These are phyloP conservation scores for Colletes collaris DNA, from an alignment of 2,888 invertebrate species.

Conservation along the genomic window DNA sequence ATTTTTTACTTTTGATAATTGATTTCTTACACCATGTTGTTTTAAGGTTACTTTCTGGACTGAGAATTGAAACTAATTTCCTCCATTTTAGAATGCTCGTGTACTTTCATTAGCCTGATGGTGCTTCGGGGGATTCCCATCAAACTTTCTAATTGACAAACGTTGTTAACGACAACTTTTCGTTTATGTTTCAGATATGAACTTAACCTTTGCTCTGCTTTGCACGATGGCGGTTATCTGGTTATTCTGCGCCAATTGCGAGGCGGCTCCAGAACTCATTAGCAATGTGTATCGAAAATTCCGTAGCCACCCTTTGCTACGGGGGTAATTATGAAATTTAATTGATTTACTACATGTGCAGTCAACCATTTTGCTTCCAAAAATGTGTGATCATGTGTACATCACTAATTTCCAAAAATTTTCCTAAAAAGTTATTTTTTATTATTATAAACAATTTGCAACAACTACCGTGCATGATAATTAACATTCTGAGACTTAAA, in stretches of 20 bases:
- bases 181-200: constrained; percentile 64
- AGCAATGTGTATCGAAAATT: constrained; percentile 63
- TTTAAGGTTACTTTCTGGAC: no score
- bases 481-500: no score
- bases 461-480: no score
- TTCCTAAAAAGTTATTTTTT: no score
- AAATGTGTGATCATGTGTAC: no score
- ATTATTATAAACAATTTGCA: no score
- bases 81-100: no score
- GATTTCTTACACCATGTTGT: no score
- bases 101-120: no score
- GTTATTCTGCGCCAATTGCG: constrained; percentile 64
- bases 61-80: no score
- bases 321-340: constrained; percentile 51
- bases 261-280: constrained; percentile 61
- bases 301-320: constrained; percentile 57
- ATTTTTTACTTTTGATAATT: no score
- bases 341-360: neutral
- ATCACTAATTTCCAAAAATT: no score
- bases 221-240: constrained; percentile 63
- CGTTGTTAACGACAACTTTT: neutral
- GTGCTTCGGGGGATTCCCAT: neutral
- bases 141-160: neutral
- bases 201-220: constrained; percentile 57
- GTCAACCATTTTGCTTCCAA: neutral